Base-by-base conservation (phyloP, 2,888 invertebrate genomes). In the Perdita meconis region DNA sequence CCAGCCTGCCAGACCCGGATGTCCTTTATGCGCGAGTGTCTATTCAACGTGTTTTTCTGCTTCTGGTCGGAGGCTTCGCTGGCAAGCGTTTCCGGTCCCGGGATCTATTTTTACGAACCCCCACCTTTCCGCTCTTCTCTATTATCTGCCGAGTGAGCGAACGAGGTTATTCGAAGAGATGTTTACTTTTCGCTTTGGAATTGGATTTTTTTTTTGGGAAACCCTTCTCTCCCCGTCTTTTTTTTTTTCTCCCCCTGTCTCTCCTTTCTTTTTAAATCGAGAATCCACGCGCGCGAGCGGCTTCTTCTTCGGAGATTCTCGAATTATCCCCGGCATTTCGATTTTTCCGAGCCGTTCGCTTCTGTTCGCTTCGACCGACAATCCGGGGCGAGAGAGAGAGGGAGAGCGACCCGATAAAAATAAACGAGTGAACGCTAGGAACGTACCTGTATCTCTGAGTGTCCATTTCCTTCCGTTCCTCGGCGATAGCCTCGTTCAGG, bases 401-500 rank as follows among this genome's bases (percentile, higher is more conserved):
- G 24, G 13, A 36, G 12, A 57, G 34, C 65, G 61, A 65, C 56
- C 55, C 63, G 71, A 51, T 50, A 63, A 64, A 64, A 67, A 65
- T 57, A 78, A 69, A 70, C 40, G 57, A 36, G 24, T 0, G 36
- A 34, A 51, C 16, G 63, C 22, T 36, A 56, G 50, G 13, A 8
- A 65, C 76, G 87, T 90, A 92, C 92, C 91, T 92, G 87, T 91
- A 91, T 89, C 88, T 90, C 81, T 92, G 92, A 63, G 87, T 90
- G 87, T 92, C 91, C 89, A 91, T 87, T 95, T 96, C 96, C 75
- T 95, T 95, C 69, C 96, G 94, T 92, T 97, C 96, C 82, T 95
- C 96, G 88, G 96, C 97, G 83, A 97, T 97, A 77, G 96, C 97
- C 74, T 96, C 94, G 89, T 96, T 95, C 87, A 96, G 93, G 94